Evolutionary conservation across 2,113 vertebrate species (phyloP).

Genomic region (Pedetes capensis): DNA sequence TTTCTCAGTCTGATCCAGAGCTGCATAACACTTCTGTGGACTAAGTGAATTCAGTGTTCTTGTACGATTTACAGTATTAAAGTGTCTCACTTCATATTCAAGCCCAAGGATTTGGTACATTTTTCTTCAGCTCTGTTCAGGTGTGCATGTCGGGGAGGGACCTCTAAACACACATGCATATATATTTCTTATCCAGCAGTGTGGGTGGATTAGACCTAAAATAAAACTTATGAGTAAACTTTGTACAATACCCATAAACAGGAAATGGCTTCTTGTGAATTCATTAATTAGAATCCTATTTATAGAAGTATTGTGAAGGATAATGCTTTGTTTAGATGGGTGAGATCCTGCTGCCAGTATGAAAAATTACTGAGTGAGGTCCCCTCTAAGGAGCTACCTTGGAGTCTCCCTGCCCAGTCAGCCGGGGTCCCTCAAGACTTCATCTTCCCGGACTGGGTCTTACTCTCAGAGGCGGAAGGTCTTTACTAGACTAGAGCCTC

Average conservation of each 20-base stretch:
- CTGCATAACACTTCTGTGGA: not conserved
- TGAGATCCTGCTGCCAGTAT: not conserved
- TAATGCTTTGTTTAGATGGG: conserved; percentile 20
- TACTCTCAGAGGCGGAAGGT: not conserved
- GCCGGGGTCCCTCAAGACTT: not conserved
- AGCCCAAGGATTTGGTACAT: not conserved
- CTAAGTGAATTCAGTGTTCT: not conserved
- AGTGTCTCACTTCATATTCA: not conserved
- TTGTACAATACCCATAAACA: conserved; percentile 45
- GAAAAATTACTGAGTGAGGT: not conserved
- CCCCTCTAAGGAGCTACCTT: not conserved
- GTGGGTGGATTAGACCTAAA: conserved; percentile 43
- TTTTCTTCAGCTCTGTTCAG: not conserved
- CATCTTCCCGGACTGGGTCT: not conserved
- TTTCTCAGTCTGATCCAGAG: not conserved
- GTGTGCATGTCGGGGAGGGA: accelerated
- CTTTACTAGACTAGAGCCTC: not conserved
- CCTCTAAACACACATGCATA: conserved; percentile 3
- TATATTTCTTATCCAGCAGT: conserved; percentile 36
- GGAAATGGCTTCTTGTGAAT: conserved; percentile 54
- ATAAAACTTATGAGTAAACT: conserved; percentile 55
- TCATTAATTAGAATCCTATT: conserved; percentile 48
- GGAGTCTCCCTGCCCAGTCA: not conserved
- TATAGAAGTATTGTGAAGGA: conserved; percentile 29
- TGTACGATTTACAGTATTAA: not conserved